phyloP scores from a whole-genome alignment of 2,113 vertebrate species.

The Poecilia latipinna region DNA sequence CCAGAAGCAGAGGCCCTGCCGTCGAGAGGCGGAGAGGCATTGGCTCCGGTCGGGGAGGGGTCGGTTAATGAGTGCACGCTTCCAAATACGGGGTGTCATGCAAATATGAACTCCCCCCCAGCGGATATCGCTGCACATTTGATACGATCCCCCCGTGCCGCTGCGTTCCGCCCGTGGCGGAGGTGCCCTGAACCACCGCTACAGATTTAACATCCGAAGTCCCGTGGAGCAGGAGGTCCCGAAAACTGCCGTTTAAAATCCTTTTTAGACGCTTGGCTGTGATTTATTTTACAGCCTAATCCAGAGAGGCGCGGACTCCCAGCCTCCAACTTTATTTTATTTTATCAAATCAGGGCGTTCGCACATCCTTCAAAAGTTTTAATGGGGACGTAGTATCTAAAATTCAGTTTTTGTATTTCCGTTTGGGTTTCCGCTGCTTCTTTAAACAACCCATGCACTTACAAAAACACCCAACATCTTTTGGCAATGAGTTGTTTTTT shows the following conservation, averaged over 20 bases:
- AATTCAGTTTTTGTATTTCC: too few relatives aligned
- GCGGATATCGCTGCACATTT: conserved; percentile 50
- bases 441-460: too few relatives aligned
- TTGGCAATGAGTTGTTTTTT: too few relatives aligned
- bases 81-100: conserved; percentile 69
- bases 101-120: conserved; percentile 62
- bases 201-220: conserved; percentile 35
- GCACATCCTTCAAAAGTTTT: too few relatives aligned
- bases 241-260: conserved; percentile 53
- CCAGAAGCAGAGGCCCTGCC: conserved; percentile 33
- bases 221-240: conserved; percentile 26
- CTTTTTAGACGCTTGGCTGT: conserved; percentile 48
- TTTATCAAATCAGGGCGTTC: too few relatives aligned
- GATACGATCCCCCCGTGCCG: conserved; percentile 35
- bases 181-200: conserved; percentile 30
- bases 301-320: too few relatives aligned
- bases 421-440: too few relatives aligned
- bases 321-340: too few relatives aligned
- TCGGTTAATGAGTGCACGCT: conserved; percentile 31
- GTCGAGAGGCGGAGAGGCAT: conserved; percentile 58
- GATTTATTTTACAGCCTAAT: conserved; percentile 45
- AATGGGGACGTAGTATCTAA: too few relatives aligned
- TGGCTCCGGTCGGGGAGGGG: not conserved
- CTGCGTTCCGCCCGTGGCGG: conserved; percentile 19
- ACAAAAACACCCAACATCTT: too few relatives aligned